Evolutionary conservation across 1,140 invertebrate species (phyloP), one percentile per base, ranked within the genome.

Genomic region (Oedothorax gibbosus): DNA sequence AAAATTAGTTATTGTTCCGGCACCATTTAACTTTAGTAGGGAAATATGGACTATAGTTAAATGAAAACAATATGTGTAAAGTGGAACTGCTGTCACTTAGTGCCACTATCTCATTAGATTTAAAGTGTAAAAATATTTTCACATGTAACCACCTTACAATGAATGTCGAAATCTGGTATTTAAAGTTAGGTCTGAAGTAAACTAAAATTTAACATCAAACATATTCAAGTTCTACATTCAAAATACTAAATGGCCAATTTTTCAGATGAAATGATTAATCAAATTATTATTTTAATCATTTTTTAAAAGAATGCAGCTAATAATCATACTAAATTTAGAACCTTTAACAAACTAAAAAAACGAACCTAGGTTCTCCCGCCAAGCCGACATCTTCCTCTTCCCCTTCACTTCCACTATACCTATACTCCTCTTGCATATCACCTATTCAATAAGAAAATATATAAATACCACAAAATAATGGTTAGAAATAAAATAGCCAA

Each of bases 361-460:
- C 11, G 0, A 15, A 77, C 78, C 80, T 85, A 20, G 81, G 85
- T 72, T 87, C 87, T 35, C 82, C 87, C 57, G 81, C 60, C 15
- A 82, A 66, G 20, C 83, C 80, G 18, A 86, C 87, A 68, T 88
- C 88, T 85, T 91, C 90, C 68, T 91, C 90, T 78, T 88, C 88
- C 64, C 91, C 90, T 62, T 91, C 90, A 79, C 87, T 88, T 20
- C 89, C 89, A 84, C 86, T 87, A 81, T 89, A 90, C 73, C 89
- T 85, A 85, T 88, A 90, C 21, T 88, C 87, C 20, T 86, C 87
- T 78, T 90, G 80, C 54, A 82, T 72, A 60, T 86, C 86, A 78
- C 80, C 86, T 86, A 81, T n/a, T 77, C 35, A 35, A 35, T 35
- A 35, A 35, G 35, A 35, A 35, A 35, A 35, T 35, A 35, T 35